Conservation (phyloP, 2,797 vertebrate genomes). For the Anisognathus igniventris region DNA sequence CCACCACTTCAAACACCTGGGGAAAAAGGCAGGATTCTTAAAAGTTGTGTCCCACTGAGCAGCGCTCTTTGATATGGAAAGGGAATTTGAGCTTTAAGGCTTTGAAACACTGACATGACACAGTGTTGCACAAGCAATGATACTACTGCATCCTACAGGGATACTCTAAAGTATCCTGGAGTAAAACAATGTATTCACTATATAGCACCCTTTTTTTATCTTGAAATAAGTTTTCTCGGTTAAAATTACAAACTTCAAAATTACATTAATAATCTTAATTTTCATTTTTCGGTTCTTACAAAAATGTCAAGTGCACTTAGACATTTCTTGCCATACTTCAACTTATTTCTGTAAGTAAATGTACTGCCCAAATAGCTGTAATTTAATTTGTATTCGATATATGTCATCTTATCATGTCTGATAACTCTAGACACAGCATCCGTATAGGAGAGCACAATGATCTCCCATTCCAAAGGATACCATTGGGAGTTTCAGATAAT, state of each 20-base stretch:
- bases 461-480: background rate
- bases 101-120: background rate
- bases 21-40: background rate
- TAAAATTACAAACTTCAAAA: background rate
- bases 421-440: background rate
- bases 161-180: background rate
- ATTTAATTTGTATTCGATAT: background rate
- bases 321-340: background rate
- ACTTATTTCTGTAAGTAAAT: background rate
- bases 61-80: background rate
- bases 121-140: background rate
- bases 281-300: background rate
- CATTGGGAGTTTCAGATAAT: background rate
- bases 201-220: background rate
- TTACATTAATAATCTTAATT: background rate
- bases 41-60: background rate
- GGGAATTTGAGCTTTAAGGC: background rate
- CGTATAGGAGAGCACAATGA: background rate
- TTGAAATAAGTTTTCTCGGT: background rate
- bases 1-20: conserved; percentile 98
- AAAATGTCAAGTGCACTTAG: background rate
- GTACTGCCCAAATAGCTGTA: background rate
- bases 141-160: background rate
- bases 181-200: background rate
- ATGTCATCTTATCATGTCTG: background rate